Conservation (phyloP, 2,888 invertebrate species). For the Archips xylosteana region DNA sequence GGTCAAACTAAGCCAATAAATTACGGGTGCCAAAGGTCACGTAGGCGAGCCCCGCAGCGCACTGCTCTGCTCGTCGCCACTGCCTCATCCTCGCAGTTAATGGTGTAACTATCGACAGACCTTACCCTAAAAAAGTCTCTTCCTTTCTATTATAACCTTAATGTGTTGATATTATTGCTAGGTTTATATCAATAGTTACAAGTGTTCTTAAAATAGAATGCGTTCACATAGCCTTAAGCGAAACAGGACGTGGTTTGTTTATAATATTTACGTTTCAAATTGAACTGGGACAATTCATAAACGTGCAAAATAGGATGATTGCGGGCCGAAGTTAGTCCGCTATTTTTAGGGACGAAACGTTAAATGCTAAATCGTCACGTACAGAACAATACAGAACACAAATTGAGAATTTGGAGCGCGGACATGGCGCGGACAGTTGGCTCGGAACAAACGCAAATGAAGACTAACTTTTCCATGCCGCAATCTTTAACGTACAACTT, state of each 20-base stretch:
- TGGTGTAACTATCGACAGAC: background rate
- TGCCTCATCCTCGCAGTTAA: background rate
- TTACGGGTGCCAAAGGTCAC: constrained; percentile 35
- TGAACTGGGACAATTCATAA: background rate
- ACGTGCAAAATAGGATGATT: background rate
- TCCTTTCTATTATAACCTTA: background rate
- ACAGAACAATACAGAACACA: constrained; percentile 14
- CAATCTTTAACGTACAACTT: constrained; percentile 12
- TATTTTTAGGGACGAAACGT: constrained; percentile 3
- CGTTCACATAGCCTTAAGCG: background rate
- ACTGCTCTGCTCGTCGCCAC: background rate
- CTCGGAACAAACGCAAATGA: constrained; percentile 4
- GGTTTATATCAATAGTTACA: background rate
- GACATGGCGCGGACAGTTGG: constrained; percentile 1
- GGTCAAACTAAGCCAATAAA: constrained; percentile 44
- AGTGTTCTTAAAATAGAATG: background rate
- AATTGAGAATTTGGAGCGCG: constrained; percentile 8
- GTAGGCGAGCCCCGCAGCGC: constrained; percentile 13
- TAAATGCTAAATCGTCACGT: constrained; percentile 16
- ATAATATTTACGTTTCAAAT: background rate
- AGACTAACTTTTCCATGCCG: constrained; percentile 4
- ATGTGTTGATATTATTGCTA: background rate
- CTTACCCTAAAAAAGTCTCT: background rate
- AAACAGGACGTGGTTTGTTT: background rate
- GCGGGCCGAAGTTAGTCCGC: constrained; percentile 7